Evolutionary conservation across 1,140 invertebrate species (phyloP), one percentile per base, ranked within the genome.

Genomic region (Sipha flava): DNA sequence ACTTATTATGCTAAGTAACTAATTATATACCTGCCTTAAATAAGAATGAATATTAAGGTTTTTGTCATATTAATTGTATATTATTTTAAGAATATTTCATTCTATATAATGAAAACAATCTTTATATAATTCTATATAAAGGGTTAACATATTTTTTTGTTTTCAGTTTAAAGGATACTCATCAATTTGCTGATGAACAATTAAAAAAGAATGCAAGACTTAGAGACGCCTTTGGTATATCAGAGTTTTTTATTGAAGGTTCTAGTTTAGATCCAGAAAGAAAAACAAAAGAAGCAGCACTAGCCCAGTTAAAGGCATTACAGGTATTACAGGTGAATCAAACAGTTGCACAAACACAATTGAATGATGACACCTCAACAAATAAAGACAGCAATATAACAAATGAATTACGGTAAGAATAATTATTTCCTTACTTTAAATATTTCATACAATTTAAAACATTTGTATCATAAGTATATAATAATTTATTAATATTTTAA

Each of bases 121-220:
- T 18, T 23, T 23, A 29, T 52, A 57, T 77, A 18, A 6, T 54
- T 31, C 29, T 47, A 43, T 23, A n/a, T 34, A 21, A 16, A 23
- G 18, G 14, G 14, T 64, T 52, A 10, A n/a, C 31, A 62, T 43
- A 23, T 23, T 40, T 66, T 4, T 4, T 45, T 82, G 83, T 79
- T 89, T 89, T 9, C 85, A 96, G 95, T 87, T 94, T 95, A 26
- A 93, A 93, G 77, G 96, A 98, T 84, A 97, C 94, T 59, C 96
- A 98, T 87, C 94, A 97, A 85, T 90, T 97, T 79, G 96, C 96
- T 3, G 95, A 96, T 86, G 95, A 96, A n/a, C 96, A 97, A 84
- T 93, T 95, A 84, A 93, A 96, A 84, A 98, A 98, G 86, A 98
- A 98, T 89, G 93, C 93, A 9, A 91, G 91, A 70, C 87, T 98